These are phyloP conservation scores for Tuberolachnus salignus DNA, from an alignment of 2,888 invertebrate genomes.

Conservation along the genomic window DNA sequence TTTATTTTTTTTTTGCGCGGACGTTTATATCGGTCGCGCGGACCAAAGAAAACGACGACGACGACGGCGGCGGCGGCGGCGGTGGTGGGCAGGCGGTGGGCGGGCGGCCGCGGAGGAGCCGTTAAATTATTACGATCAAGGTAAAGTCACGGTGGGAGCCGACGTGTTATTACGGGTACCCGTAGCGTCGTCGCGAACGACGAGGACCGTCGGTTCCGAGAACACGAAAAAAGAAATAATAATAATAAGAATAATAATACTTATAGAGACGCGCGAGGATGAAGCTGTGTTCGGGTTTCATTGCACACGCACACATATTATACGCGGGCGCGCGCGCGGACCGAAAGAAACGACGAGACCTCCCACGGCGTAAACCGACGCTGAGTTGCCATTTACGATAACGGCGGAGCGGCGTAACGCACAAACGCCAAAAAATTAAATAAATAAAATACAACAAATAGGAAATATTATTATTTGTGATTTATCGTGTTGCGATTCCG, in stretches of 20 bases:
- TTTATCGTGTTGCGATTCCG: slow-evolving; percentile 33
- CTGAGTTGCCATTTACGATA: slow-evolving; percentile 54
- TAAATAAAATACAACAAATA: too few relatives aligned
- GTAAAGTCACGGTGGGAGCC: slow-evolving; percentile 28
- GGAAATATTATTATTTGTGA: slow-evolving; percentile 37
- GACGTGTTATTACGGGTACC: too few relatives aligned
- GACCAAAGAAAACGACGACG: too few relatives aligned
- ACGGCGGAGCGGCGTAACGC: background rate
- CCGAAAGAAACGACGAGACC: slow-evolving; percentile 45
- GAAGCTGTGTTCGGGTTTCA: slow-evolving; percentile 47
- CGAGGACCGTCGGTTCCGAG: slow-evolving; percentile 19
- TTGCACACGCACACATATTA: slow-evolving; percentile 10
- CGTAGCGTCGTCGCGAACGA: too few relatives aligned
- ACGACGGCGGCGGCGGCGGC: background rate
- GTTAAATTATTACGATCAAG: slow-evolving; percentile 46
- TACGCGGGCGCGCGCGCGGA: background rate
- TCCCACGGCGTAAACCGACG: slow-evolving; percentile 42
- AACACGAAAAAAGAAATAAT: slow-evolving; percentile 27
- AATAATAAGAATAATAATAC: background rate
- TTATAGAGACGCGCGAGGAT: slow-evolving; percentile 26
- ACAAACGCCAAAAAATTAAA: slow-evolving; percentile 51
- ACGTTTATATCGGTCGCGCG: too few relatives aligned
- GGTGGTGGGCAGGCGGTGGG: background rate
- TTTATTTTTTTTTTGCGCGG: too few relatives aligned
- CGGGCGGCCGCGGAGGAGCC: background rate